A percentile compares a stretch with the other conserved stretches of the same genome.
Conservation (phyloP, 2,113 vertebrate species). For the Sitta europaea region DNA sequence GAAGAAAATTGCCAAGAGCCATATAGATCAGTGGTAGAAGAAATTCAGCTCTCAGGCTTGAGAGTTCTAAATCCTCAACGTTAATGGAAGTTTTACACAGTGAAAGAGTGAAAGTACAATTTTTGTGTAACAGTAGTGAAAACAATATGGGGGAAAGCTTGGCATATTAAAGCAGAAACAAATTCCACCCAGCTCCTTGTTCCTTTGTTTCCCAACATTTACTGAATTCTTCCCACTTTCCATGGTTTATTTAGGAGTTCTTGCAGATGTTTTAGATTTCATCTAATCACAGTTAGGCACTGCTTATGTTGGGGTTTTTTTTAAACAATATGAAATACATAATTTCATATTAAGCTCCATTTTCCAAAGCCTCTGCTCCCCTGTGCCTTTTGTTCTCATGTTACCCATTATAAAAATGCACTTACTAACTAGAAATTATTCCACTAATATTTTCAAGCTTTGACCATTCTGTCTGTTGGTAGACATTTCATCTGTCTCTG, state of each 20-base stretch:
- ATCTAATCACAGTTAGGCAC: slow-evolving; percentile 20
- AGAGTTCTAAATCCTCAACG: neutral
- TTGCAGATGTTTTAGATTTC: slow-evolving; percentile 53
- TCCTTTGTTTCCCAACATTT: slow-evolving; percentile 25
- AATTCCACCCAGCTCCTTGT: slow-evolving; percentile 14
- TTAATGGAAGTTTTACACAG: neutral
- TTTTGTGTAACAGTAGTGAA: neutral
- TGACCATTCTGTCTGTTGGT: neutral
- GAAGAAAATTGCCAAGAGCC: neutral
- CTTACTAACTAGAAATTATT: neutral
- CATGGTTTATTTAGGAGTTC: slow-evolving; percentile 4
- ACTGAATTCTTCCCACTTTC: slow-evolving; percentile 14
- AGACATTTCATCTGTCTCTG: neutral
- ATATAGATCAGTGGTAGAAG: neutral
- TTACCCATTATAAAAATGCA: neutral
- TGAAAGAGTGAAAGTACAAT: neutral
- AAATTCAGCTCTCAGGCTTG: neutral
- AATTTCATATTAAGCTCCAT: neutral
- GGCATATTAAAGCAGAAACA: neutral
- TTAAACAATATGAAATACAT: neutral
- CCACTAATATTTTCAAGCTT: neutral
- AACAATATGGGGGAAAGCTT: neutral
- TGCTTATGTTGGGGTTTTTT: neutral
- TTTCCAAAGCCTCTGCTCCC: neutral
- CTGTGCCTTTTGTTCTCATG: neutral